These are phyloP conservation scores for Drosophila kohkoa DNA, from an alignment of 1,140 invertebrate species.

Conservation along the genomic window DNA sequence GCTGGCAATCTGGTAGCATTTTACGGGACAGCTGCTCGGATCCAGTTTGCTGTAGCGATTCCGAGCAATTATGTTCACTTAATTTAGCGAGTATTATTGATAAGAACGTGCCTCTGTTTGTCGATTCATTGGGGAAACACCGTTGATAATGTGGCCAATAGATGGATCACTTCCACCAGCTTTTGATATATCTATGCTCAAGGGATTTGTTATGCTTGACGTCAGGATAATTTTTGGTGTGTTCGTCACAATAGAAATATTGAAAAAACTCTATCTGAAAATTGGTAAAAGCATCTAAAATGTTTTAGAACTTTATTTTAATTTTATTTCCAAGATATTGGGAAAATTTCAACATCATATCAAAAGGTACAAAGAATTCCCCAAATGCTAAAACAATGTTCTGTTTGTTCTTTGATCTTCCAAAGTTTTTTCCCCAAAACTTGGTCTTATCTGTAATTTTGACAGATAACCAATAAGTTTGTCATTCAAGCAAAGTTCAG, in stretches of 20 bases:
- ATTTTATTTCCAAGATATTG: neutral
- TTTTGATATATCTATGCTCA: slow-evolving; percentile 16
- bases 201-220: slow-evolving; percentile 32
- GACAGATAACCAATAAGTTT: slow-evolving; percentile 7
- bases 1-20: slow-evolving; percentile 16
- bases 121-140: slow-evolving; percentile 49
- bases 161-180: slow-evolving; percentile 12
- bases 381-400: neutral
- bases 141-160: slow-evolving; percentile 24
- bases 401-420: neutral
- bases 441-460: neutral
- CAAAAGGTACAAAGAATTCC: neutral
- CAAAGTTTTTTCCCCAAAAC: neutral
- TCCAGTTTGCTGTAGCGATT: slow-evolving; percentile 18
- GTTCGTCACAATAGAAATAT: neutral
- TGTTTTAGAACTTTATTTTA: neutral
- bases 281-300: neutral
- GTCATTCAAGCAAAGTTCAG: slow-evolving; percentile 10
- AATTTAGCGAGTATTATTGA: slow-evolving; percentile 14
- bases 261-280: neutral
- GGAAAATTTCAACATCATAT: neutral
- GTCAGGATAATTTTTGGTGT: slow-evolving; percentile 22
- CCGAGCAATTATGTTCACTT: slow-evolving; percentile 8
- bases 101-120: slow-evolving; percentile 18
- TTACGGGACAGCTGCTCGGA: slow-evolving; percentile 1